Base-by-base conservation (phyloP, 1,140 invertebrate genomes). In the Drosophila albomicans region DNA sequence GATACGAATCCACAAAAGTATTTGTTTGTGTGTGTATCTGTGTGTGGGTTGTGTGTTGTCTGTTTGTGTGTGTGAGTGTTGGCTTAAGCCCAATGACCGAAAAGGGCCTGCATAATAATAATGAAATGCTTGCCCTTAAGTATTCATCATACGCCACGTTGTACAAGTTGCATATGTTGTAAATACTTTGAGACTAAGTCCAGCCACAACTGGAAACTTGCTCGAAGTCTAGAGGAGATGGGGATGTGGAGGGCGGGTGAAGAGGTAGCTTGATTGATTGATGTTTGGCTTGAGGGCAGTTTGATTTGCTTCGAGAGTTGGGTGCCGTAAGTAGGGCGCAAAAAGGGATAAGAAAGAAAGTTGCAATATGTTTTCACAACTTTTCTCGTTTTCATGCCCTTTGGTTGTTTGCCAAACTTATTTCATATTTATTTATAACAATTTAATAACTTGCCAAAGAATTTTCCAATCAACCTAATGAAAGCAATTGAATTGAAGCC, bases 161-260 rank as follows among this genome's bases (percentile, higher is more conserved):
- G 69, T 80, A 82, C 77, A 88, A 78, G 80, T 78, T 88, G 84
- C 84, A 88, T 88, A 88, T 88, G 85, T 62, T 88, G 78, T 88
- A 84, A 87, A 88, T 87, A 87, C 82, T 88, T 84, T 82, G 45
- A 52, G 51, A 43, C 49, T 49, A 43, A 59, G 52, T 71, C 61
- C 66, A 64, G 84, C 84, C 82, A 45, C 80, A 87, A 66, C 69
- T 80, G 80, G 45, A 63, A 70, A 75, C 51, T 74, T 74, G 54
- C 32, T 45, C 49, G 10, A 25, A 16, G 30, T 30, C 41, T 7
- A n/a, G 41, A 45, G 11, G 41, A 46, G 16, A 20, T 15, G 38
- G 45, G 46, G 38, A 38, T 1, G 32, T 1, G 13, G 13, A 49
- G 4, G 15, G 13, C 10, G 8, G 20, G n/a, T 5, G 11, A 30